Evolutionary conservation across 2,888 invertebrate genomes (phyloP), one percentile per base, ranked within the genome.

Genomic region (Choreutis nemorana): DNA sequence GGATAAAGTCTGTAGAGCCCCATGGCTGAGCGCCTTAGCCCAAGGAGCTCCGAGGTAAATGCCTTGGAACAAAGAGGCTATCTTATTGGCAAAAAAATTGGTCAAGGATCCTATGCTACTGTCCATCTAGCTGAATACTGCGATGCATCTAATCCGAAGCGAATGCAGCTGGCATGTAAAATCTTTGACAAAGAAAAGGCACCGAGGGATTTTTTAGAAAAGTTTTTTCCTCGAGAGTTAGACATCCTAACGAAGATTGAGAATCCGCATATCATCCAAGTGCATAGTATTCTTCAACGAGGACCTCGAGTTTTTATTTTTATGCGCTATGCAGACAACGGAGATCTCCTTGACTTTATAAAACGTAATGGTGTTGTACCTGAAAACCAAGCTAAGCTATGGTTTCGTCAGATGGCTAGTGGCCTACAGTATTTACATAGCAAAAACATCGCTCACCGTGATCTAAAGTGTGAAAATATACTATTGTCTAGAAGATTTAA

Each of bases 381-480:
- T 4, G 92, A 92, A 57, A 83, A 85, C 33, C 91, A 91, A 56
- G 84, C 90, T 1, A 89, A 88, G 55, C 78, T 87, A 15, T 93
- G 92, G 92, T 94, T 94, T 58, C 77, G 87, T 35, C 93, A 94
- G 73, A 91, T 94, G 86, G 84, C 87, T 9, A 86, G 85, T 51
- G 94, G 92, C 1, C 67, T 94, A 8, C 87, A 89, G 46, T 94
- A 94, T 57, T 81, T 94, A 10, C 94, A 94, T 55, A 82, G 83
- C 35, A 87, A 88, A 51, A 90, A 92, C 45, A 91, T 94, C 36
- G 91, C 91, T 2, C 94, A 95, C 57, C 83, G 96, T 29, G 95
- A 96, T 64, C 68, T 96, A n/a, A 96, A 96, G 68, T 95, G 95
- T 60, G 95, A 96, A 66, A 96, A 96, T 57, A 89, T 95, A 40